phyloP scores from a whole-genome alignment of 1,140 invertebrate species.

The Philotrypesis tridentata region DNA sequence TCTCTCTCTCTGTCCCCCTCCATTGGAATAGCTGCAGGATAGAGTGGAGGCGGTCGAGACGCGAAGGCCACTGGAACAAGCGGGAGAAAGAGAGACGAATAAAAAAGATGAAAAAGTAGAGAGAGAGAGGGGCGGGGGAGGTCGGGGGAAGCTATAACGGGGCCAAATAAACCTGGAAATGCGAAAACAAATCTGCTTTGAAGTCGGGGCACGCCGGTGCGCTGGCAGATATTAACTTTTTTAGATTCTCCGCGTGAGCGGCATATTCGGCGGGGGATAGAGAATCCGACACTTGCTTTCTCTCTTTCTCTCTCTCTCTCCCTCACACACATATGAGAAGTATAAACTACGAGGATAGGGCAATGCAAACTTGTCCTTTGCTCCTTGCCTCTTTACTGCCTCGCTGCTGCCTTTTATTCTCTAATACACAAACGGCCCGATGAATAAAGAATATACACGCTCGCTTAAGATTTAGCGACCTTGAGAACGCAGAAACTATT shows the following conservation, averaged over 20 bases:
- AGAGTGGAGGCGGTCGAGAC: background rate
- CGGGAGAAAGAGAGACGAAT: background rate
- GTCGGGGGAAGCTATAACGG: slow-evolving; percentile 52
- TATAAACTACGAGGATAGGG: slow-evolving; percentile 56
- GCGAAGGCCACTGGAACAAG: background rate
- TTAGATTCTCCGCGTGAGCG: slow-evolving; percentile 64
- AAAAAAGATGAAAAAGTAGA: slow-evolving; percentile 12
- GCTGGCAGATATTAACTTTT: slow-evolving; percentile 69
- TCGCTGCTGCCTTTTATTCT: background rate
- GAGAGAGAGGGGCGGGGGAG: slow-evolving; percentile 41
- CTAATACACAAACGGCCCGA: background rate
- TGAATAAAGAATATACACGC: too few species aligned
- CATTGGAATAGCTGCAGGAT: background rate
- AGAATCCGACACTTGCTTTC: background rate
- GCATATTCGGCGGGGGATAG: slow-evolving; percentile 55
- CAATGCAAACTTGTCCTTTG: slow-evolving; percentile 52
- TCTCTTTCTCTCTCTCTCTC: too few species aligned
- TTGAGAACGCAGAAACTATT: background rate
- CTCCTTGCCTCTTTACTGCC: slow-evolving; percentile 27
- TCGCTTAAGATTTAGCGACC: background rate
- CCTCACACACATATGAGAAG: slow-evolving; percentile 47
- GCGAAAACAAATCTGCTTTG: slow-evolving; percentile 69
- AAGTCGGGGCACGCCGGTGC: slow-evolving; percentile 63
- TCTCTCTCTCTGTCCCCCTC: background rate
- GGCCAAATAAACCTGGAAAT: slow-evolving; percentile 63